Evolutionary conservation across 92 coral and sea anemone genomes (phyloP).

Genomic region (Porites divaricata): DNA sequence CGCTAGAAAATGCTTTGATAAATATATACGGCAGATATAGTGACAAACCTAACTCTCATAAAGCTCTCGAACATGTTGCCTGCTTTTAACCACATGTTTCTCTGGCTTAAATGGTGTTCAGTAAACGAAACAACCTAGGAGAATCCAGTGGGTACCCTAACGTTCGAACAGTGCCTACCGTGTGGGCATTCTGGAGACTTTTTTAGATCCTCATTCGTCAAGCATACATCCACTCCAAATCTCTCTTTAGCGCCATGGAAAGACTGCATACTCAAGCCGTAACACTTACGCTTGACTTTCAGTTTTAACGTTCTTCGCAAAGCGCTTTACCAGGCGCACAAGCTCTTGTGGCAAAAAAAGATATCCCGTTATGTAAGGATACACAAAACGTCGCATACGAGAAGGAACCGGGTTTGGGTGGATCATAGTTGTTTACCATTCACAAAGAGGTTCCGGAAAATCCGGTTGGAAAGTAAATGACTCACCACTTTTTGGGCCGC

Average conservation of each 20-base stretch:
- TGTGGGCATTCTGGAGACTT: constrained; percentile 88
- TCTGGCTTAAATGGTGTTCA: no score
- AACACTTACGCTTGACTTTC: no score
- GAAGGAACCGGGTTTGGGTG: no score
- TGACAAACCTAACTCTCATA: no score
- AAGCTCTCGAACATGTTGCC: no score
- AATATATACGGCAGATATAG: no score
- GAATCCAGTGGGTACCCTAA: background rate
- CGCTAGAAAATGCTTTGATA: no score
- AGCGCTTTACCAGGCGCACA: background rate
- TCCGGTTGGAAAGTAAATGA: no score
- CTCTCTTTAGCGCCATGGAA: constrained; percentile 80
- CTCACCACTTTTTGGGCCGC: no score
- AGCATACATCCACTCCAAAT: constrained; percentile 89
- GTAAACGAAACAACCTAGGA: background rate
- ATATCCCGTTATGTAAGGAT: background rate
- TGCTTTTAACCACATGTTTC: no score
- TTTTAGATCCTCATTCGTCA: constrained; percentile 52
- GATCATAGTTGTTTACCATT: no score
- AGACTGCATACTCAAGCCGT: background rate
- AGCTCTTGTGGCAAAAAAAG: background rate
- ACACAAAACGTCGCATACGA: background rate
- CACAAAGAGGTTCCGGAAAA: no score
- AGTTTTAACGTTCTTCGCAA: background rate
- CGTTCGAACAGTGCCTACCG: constrained; percentile 54